Evolutionary conservation across 1,140 invertebrate genomes (phyloP).

Genomic region (Pantala flavescens): DNA sequence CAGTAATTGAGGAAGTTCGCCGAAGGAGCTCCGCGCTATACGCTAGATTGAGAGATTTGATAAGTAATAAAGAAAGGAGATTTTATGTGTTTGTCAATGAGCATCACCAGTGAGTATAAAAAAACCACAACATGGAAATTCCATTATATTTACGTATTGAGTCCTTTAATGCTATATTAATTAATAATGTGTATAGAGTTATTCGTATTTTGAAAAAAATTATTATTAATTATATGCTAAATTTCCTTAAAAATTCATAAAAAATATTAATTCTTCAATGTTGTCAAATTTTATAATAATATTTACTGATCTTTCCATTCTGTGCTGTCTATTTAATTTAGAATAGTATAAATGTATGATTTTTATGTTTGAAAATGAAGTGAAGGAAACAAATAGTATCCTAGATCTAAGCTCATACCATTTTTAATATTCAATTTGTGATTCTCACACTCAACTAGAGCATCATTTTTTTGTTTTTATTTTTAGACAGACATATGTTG

Average conservation of each 20-base stretch:
- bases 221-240: no score
- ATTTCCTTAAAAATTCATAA: no score
- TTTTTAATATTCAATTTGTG: no score
- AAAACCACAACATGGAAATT: not conserved
- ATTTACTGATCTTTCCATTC: no score
- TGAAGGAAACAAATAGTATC: no score
- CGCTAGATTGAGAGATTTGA: constrained; percentile 75
- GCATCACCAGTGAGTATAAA: constrained; percentile 70
- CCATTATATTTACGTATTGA: constrained; percentile 15
- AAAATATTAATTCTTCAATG: no score
- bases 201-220: not conserved
- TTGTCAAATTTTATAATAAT: no score
- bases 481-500: constrained; percentile 73
- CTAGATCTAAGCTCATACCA: no score
- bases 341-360: no score
- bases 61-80: constrained; percentile 63
- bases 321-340: no score
- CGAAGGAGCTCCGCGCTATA: constrained; percentile 81
- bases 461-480: constrained; percentile 24
- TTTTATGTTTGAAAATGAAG: no score
- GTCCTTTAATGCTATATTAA: constrained; percentile 21
- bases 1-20: constrained; percentile 87
- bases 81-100: constrained; percentile 94
- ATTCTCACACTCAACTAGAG: no score
- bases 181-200: not conserved